A percentile compares a stretch with the other conserved stretches of the same genome.
Evolutionary conservation across 2,888 invertebrate genomes (phyloP).

Genomic region (Aleiodes leptofemur): DNA sequence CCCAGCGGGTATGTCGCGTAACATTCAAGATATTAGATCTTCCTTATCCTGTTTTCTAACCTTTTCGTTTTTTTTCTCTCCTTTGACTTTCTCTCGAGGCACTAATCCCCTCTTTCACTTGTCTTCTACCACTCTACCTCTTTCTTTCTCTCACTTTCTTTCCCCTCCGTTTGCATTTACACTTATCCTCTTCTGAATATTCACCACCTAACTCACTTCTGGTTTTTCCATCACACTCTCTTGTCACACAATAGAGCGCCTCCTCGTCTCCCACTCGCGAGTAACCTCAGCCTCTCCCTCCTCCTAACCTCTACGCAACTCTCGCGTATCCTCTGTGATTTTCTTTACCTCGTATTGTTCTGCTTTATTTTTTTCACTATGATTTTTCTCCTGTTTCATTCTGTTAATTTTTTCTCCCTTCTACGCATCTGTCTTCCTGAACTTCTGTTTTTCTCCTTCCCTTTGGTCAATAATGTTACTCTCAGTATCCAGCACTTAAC

Average conservation of each 20-base stretch:
- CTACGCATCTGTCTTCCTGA: background rate
- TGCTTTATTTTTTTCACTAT: constrained; percentile 1
- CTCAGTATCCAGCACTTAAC: background rate
- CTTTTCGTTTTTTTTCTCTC: constrained; percentile 12
- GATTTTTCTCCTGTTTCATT: background rate
- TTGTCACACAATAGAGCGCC: background rate
- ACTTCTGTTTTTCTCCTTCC: no score
- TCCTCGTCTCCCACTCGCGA: constrained; percentile 13
- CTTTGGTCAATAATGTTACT: background rate
- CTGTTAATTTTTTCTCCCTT: background rate
- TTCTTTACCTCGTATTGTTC: constrained; percentile 27
- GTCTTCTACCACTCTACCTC: constrained; percentile 16
- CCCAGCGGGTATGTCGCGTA: constrained; percentile 18
- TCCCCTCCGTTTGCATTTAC: background rate
- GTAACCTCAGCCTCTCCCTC: constrained; percentile 16
- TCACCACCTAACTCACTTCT: constrained; percentile 24
- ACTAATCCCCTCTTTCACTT: background rate
- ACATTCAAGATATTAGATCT: constrained; percentile 1
- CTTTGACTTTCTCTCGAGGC: background rate
- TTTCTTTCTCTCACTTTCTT: constrained; percentile 4
- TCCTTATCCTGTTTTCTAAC: constrained; percentile 6
- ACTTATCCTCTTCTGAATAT: background rate
- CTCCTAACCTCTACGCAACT: background rate
- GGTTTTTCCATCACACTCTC: background rate
- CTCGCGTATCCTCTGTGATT: constrained; percentile 2